Percentiles rank a stretch among this genome's conserved stretches.
Conservation (phyloP, 2,113 vertebrate species). For the Camelus dromedarius region DNA sequence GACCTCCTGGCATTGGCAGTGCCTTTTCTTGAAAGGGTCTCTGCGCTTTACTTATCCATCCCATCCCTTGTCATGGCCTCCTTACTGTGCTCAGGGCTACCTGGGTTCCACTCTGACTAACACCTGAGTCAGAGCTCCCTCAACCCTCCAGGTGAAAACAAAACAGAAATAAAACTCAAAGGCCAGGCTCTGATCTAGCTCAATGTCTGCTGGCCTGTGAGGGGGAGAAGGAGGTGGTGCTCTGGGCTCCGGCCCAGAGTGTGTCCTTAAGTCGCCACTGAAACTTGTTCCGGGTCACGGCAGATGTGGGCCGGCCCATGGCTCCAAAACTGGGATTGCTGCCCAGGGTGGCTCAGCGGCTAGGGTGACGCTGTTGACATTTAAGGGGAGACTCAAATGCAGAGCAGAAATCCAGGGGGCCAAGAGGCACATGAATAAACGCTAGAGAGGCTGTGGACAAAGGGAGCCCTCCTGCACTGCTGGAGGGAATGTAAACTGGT, state of each 20-base stretch:
- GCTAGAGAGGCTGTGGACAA: no score
- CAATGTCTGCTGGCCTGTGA: fast-evolving
- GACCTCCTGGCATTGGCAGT: slow-evolving; percentile 27
- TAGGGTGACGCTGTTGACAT: neutral
- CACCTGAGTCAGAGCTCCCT: neutral
- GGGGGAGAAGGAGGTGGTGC: neutral
- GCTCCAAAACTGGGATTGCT: neutral
- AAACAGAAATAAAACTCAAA: neutral
- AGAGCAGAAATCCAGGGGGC: no score
- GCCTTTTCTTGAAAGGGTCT: slow-evolving; percentile 71
- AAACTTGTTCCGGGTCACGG: neutral
- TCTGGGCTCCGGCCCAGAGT: neutral
- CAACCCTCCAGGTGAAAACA: neutral
- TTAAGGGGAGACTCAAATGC: neutral
- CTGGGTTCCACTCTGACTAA: neutral
- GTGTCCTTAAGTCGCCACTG: neutral
- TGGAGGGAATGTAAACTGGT: no score
- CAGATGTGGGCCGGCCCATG: fast-evolving
- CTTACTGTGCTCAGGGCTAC: slow-evolving; percentile 6
- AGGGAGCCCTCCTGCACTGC: no score
- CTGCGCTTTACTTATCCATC: slow-evolving; percentile 74
- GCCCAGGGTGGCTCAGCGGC: no score
- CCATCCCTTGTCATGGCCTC: slow-evolving; percentile 51
- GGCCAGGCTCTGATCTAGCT: neutral
- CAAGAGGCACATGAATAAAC: no score